Evolutionary conservation across 2,797 vertebrate genomes (phyloP), one percentile per base, ranked within the genome.

Genomic region (Limnodromus scolopaceus): DNA sequence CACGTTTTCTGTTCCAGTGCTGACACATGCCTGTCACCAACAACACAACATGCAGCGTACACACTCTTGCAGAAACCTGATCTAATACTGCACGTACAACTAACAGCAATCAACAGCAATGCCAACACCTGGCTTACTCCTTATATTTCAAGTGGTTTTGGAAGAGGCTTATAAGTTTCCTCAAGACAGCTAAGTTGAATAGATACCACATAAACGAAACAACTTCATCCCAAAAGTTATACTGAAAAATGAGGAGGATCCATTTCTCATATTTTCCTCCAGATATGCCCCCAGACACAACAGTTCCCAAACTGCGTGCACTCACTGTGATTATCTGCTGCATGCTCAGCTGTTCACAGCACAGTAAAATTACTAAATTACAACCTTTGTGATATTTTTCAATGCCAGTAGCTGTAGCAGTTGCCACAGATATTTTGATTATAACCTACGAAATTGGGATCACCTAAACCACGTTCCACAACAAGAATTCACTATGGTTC

Each of bases 361-460:
- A 60, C 43, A 87, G 36, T 49, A 58, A 38, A 53, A 93, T 64
- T 68, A 69, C 71, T 55, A 91, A 96, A 96, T 91, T 77, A 92
- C 68, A 77, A 57, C 81, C 81, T 90, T 84, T 34, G 39, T 25
- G 51, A 55, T 45, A 84, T 39, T 88, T 81, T 78, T 88, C 87
- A 84, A 19, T 90, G 72, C 43, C 79, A 82, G 49, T 38, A 77
- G 58, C 66, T 84, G 39, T 34, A 93, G 80, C 69, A 86, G 72
- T 65, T 54, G 19, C 93, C 94, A 95, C 93, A 97, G 75, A 38
- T 45, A 94, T 86, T 89, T 93, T 80, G 19, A 95, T 94, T 92
- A 92, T 34, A 95, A 82, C 66, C 84, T 87, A 76, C 3, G 6
- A 86, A 93, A 84, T 65, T 17, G 14, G 30, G 19, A 75, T 69